phyloP scores from a whole-genome alignment of 2,113 vertebrate genomes.

The Electrona antarctica region DNA sequence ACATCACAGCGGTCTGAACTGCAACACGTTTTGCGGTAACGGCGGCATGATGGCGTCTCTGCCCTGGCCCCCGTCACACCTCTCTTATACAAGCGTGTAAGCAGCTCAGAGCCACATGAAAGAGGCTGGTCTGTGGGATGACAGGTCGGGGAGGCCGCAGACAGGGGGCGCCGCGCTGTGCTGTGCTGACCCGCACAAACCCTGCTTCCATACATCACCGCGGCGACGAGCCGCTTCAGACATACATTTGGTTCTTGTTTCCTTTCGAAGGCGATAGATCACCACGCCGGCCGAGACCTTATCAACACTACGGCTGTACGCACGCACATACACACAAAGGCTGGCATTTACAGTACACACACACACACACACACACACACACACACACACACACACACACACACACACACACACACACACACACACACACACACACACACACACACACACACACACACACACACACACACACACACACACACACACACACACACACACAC shows the following conservation, averaged over 20 bases:
- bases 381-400: background rate
- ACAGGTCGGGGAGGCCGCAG: background rate
- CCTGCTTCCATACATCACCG: constrained; percentile 55
- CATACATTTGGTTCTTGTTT: constrained; percentile 73
- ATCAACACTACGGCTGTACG: constrained; percentile 43
- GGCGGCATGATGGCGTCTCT: too few species aligned
- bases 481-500: too few species aligned
- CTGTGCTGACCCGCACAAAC: background rate
- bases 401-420: background rate
- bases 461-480: background rate
- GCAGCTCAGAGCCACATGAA: background rate
- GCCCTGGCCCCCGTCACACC: too few species aligned
- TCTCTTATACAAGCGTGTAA: too few species aligned
- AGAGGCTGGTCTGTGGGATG: background rate
- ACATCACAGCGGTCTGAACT: too few species aligned
- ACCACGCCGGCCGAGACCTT: constrained; percentile 40
- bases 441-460: constrained; percentile 21
- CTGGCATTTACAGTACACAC: too few species aligned
- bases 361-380: constrained; percentile 24
- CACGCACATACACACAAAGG: constrained; percentile 20
- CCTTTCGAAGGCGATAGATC: constrained; percentile 59
- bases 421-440: background rate
- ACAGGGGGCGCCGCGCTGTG: constrained; percentile 26
- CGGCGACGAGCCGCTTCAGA: constrained; percentile 59
- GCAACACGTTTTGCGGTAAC: too few species aligned